Evolutionary conservation across 53 echinoderm and acorn worm genomes (phyloP).

Genomic region (Paracentrotus lividus): DNA sequence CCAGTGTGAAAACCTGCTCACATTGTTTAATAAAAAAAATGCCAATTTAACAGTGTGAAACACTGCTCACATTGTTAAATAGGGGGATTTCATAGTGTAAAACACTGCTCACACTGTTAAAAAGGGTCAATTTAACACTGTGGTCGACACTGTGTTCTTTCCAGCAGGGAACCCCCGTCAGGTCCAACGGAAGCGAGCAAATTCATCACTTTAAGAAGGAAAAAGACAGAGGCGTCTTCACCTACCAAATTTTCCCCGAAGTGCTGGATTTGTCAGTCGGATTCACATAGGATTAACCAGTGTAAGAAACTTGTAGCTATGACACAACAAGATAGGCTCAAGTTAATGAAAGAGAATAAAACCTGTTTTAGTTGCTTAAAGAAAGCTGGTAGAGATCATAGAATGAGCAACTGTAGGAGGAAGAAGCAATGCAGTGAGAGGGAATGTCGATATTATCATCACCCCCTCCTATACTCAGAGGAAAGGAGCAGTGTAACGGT

Average conservation of each 20-base stretch:
- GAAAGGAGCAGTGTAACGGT: not conserved
- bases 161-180: conserved; percentile 72
- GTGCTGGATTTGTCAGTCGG: conserved; percentile 78
- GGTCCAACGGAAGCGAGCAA: conserved; percentile 15
- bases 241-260: conserved; percentile 26
- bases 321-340: conserved; percentile 68
- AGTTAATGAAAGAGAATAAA: conserved; percentile 72
- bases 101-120: too few species aligned
- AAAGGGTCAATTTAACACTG: too few species aligned
- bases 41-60: too few species aligned
- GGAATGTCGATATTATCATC: conserved; percentile 71
- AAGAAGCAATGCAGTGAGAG: conserved; percentile 76
- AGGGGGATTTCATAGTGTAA: too few species aligned
- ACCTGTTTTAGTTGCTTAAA: conserved; percentile 87
- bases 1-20: too few species aligned
- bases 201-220: conserved; percentile 9
- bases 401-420: conserved; percentile 74
- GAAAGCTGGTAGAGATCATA: conserved; percentile 75
- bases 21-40: too few species aligned
- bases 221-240: not conserved
- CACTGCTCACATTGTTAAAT: too few species aligned
- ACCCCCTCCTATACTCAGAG: conserved; percentile 66
- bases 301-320: conserved; percentile 67
- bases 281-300: conserved; percentile 79
- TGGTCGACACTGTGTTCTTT: too few species aligned